Evolutionary conservation across 2,113 vertebrate genomes (phyloP).

Genomic region (Anhinga rufa): DNA sequence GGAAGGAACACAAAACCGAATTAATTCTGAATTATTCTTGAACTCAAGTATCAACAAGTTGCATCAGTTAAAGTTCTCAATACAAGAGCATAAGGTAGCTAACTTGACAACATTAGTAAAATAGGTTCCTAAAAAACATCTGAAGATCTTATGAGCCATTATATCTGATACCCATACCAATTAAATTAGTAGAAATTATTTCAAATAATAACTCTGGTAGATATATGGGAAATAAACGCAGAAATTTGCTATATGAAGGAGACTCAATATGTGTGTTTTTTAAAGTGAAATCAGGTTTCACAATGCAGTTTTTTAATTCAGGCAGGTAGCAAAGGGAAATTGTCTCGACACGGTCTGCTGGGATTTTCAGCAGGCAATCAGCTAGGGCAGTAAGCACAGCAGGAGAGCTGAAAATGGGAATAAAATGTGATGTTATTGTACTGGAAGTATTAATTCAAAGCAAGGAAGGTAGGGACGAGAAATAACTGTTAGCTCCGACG

Average conservation of each 20-base stretch:
- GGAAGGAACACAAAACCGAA: neutral
- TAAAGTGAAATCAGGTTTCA: neutral
- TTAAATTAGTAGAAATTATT: neutral
- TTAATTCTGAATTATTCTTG: neutral
- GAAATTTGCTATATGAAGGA: neutral
- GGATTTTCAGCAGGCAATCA: neutral
- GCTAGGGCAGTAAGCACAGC: neutral
- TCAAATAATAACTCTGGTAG: neutral
- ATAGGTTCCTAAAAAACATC: neutral
- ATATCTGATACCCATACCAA: neutral
- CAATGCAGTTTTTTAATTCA: neutral
- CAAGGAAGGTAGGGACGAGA: neutral
- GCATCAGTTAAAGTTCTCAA: neutral
- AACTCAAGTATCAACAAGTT: neutral
- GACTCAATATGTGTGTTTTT: neutral
- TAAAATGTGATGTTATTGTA: neutral
- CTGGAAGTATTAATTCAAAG: neutral
- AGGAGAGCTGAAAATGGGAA: neutral
- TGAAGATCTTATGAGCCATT: neutral
- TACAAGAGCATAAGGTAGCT: neutral
- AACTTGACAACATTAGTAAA: neutral
- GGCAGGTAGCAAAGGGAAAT: neutral
- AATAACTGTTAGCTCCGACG: rapidly evolving
- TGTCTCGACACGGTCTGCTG: neutral
- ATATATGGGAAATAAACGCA: neutral